Conservation (phyloP, 2,113 vertebrate species). For the Dunckerocampus dactyliophorus region DNA sequence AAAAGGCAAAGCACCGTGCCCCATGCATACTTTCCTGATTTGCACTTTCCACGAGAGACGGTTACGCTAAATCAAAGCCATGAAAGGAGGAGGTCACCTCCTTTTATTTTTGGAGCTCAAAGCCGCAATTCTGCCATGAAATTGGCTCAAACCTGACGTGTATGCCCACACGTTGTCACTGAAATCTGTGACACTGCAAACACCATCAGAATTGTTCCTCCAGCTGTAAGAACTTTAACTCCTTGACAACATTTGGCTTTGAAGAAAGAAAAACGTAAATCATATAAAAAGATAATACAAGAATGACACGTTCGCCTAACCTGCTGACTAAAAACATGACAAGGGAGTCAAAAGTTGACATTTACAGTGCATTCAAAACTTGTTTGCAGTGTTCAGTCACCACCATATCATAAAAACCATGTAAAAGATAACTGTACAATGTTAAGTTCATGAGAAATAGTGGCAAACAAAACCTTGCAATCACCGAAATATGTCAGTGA, state of each 20-base stretch:
- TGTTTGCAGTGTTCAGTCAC: no score
- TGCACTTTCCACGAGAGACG: constrained; percentile 5
- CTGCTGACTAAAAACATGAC: no score
- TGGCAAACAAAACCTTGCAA: no score
- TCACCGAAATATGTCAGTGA: no score
- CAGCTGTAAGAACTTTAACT: neutral
- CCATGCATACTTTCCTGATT: constrained; percentile 2
- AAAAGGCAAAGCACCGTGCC: constrained; percentile 8
- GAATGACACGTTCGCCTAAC: no score
- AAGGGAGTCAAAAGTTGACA: no score
- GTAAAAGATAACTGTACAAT: no score
- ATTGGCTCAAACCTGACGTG: constrained; percentile 12
- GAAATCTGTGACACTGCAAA: neutral
- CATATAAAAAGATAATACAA: neutral
- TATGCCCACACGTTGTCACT: neutral
- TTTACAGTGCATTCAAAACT: no score
- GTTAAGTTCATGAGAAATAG: no score
- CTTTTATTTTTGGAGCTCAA: constrained; percentile 21
- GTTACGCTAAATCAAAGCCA: constrained; percentile 24
- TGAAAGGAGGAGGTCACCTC: neutral
- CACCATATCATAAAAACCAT: no score
- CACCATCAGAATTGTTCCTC: neutral
- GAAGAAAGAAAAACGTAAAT: neutral
- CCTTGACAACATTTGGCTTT: neutral
- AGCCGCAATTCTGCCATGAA: neutral